Conservation (phyloP, 2,888 invertebrate species). For the Cecidostiba fungosa region DNA sequence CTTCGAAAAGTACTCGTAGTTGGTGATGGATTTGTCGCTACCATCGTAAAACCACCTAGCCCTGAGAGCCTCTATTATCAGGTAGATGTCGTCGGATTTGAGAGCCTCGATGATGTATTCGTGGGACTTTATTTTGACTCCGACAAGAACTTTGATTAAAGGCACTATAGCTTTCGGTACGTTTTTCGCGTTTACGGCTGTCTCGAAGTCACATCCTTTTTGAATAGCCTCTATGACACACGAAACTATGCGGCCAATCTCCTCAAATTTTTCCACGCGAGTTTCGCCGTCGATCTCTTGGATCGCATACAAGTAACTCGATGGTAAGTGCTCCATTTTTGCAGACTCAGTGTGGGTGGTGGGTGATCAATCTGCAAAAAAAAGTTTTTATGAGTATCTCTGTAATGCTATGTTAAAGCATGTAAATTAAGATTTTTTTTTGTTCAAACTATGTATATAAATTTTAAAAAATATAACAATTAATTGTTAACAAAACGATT, state of each 20-base stretch:
- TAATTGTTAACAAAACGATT: neutral
- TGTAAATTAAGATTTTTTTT: neutral
- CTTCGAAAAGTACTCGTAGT: conserved; percentile 69
- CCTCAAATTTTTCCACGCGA: conserved; percentile 69
- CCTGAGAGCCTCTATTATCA: conserved; percentile 73
- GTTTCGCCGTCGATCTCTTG: conserved; percentile 72
- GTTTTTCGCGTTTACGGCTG: neutral
- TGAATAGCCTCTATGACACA: conserved; percentile 38
- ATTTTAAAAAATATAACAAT: neutral
- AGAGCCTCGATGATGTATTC: conserved; percentile 71
- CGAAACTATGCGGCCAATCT: conserved; percentile 67
- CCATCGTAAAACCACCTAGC: conserved; percentile 74
- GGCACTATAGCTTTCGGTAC: conserved; percentile 68
- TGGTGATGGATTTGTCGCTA: conserved; percentile 66
- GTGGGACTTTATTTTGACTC: conserved; percentile 67
- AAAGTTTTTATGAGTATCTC: neutral
- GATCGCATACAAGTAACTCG: conserved; percentile 70
- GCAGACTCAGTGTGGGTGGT: neutral
- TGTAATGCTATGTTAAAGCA: neutral
- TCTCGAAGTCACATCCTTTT: conserved; percentile 33
- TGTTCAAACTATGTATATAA: neutral
- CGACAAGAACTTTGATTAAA: conserved; percentile 71
- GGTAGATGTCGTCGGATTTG: conserved; percentile 71
- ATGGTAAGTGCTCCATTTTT: conserved; percentile 48
- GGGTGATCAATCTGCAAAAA: conserved; percentile 36